Evolutionary conservation across 64 coral and sea anemone genomes (phyloP).

Genomic region (Montipora sp.): DNA sequence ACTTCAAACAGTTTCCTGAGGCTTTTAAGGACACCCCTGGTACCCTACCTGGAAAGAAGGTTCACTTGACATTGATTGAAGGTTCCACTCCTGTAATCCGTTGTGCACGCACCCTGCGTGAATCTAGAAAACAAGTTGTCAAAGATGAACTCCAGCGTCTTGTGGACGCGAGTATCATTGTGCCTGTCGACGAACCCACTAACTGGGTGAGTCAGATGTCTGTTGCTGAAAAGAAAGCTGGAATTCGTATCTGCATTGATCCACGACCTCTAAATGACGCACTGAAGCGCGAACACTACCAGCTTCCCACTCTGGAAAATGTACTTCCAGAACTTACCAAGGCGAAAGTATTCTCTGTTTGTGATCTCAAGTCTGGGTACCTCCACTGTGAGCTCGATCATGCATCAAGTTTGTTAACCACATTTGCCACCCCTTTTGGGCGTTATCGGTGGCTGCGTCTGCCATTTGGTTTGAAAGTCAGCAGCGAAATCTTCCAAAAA

Average conservation of each 20-base stretch:
- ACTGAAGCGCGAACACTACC: too few species aligned
- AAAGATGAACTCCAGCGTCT: background rate
- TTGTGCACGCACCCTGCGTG: background rate
- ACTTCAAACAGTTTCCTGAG: background rate
- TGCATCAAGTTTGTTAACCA: too few species aligned
- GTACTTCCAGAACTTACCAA: background rate
- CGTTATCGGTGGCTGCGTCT: too few species aligned
- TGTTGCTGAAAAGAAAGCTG: background rate
- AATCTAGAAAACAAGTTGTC: slow-evolving; percentile 7
- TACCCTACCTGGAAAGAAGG: slow-evolving; percentile 6
- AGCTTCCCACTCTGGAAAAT: too few species aligned
- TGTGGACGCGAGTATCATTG: background rate
- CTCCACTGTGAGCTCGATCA: too few species aligned
- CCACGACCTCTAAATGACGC: too few species aligned
- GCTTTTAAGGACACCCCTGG: slow-evolving; percentile 48
- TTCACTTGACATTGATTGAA: background rate
- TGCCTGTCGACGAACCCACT: background rate
- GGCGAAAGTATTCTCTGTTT: too few species aligned
- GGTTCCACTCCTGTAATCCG: background rate
- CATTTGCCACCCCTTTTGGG: too few species aligned
- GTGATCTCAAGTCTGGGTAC: too few species aligned
- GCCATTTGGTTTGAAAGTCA: too few species aligned
- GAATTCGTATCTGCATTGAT: too few species aligned
- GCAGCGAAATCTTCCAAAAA: too few species aligned
- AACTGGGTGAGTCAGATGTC: background rate